phyloP scores from a whole-genome alignment of 2,113 vertebrate genomes.

The Trachemys scripta region DNA sequence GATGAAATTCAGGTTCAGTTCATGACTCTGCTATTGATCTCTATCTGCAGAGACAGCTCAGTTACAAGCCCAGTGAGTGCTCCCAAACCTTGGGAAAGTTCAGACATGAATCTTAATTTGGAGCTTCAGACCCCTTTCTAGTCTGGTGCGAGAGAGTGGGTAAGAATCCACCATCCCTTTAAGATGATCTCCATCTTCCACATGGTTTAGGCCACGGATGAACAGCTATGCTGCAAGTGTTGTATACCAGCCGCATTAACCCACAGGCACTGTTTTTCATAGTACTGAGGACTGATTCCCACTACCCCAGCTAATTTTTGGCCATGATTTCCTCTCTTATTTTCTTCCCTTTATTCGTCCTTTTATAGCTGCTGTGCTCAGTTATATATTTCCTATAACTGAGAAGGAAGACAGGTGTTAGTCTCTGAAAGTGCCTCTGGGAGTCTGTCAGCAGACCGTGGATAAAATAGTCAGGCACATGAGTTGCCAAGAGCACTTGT shows the following conservation, averaged over 20 bases:
- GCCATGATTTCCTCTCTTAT: not conserved
- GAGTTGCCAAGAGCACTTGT: not conserved
- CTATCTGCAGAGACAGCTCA: not conserved
- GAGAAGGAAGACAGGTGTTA: not conserved
- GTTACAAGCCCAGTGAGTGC: not conserved
- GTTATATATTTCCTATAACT: not conserved
- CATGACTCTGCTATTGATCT: not conserved
- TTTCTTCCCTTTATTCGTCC: not conserved
- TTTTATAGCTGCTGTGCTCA: not conserved
- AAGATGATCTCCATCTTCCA: not conserved
- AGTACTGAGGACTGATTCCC: not conserved
- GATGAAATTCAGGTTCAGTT: not conserved
- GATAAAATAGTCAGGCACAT: not conserved
- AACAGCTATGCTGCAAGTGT: not conserved
- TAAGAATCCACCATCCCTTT: not conserved
- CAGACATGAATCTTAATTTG: accelerated
- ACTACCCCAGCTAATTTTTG: not conserved
- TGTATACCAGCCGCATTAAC: not conserved
- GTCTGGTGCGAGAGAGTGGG: accelerated
- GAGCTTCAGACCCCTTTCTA: not conserved
- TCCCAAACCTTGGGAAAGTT: not conserved
- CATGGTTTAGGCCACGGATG: not conserved
- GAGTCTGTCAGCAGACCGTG: not conserved
- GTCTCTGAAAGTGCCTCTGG: not conserved
- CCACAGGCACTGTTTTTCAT: not conserved